Conservation (phyloP, 2,113 vertebrate genomes). For the Crotalus viridis region DNA sequence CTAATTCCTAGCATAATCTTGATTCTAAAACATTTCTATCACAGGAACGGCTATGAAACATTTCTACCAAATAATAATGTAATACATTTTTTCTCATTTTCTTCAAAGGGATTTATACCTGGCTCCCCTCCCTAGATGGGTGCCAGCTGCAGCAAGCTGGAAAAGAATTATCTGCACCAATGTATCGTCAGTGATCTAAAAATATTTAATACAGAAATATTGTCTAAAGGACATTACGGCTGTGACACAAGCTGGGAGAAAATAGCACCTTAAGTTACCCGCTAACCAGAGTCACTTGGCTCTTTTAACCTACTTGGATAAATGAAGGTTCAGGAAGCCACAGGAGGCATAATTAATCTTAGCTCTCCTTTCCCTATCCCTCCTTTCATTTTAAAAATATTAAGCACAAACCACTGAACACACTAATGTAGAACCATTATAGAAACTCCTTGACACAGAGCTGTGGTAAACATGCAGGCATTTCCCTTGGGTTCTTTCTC, state of each 20-base stretch:
- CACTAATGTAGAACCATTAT: background rate
- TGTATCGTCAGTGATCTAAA: conserved; percentile 22
- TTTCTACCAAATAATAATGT: conserved; percentile 8
- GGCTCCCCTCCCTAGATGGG: conserved; percentile 11
- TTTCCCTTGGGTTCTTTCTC: background rate
- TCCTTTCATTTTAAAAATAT: conserved; percentile 37
- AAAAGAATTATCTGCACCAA: conserved; percentile 20
- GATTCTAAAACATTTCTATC: conserved; percentile 3
- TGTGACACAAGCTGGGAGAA: conserved; percentile 27
- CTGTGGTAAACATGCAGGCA: background rate
- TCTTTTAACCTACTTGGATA: conserved; percentile 26
- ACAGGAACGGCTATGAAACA: background rate
- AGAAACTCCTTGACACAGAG: background rate
- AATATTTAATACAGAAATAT: conserved; percentile 15
- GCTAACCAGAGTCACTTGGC: background rate
- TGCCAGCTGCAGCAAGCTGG: conserved; percentile 29
- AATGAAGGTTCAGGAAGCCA: conserved; percentile 15
- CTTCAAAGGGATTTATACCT: conserved; percentile 13
- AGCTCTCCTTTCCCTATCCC: conserved; percentile 15
- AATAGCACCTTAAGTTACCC: conserved; percentile 31
- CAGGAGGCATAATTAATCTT: conserved; percentile 17
- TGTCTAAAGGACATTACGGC: conserved; percentile 1
- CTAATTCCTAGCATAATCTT: background rate
- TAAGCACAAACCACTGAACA: conserved; percentile 26
- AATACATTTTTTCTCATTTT: background rate